phyloP scores from a whole-genome alignment of 2,113 vertebrate genomes.

The Polypterus bichir region DNA sequence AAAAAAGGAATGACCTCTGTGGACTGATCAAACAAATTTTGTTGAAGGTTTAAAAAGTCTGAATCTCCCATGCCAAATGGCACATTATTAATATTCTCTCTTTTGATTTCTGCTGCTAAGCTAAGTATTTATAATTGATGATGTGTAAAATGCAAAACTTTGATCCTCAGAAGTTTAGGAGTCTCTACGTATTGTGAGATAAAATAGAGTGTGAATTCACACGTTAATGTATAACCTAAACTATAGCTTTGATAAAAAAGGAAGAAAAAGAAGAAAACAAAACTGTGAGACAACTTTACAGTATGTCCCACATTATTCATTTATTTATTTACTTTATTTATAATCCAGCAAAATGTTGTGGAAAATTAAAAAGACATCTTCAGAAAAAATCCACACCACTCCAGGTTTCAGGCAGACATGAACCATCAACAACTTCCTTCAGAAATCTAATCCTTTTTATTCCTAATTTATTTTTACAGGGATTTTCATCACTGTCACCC shows the following conservation, averaged over 20 bases:
- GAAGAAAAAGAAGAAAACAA: too few relatives aligned
- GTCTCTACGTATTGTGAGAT: background rate
- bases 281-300: too few relatives aligned
- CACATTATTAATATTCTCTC: too few relatives aligned
- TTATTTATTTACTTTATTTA: background rate
- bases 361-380: slow-evolving; percentile 21
- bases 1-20: too few relatives aligned
- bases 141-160: background rate
- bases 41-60: too few relatives aligned
- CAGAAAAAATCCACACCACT: slow-evolving; percentile 49
- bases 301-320: background rate
- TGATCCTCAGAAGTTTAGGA: background rate
- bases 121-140: background rate
- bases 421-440: slow-evolving; percentile 25
- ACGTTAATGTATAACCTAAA: background rate
- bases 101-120: too few relatives aligned
- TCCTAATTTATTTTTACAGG: slow-evolving; percentile 52
- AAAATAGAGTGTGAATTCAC: background rate
- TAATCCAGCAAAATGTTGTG: slow-evolving; percentile 19
- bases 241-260: too few relatives aligned
- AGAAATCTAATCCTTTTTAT: slow-evolving; percentile 32
- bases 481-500: slow-evolving; percentile 50
- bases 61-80: too few relatives aligned
- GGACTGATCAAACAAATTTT: too few relatives aligned
- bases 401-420: slow-evolving; percentile 41